These are phyloP conservation scores for Crenuchus spilurus DNA, from an alignment of 2,797 vertebrate species.

Conservation along the genomic window DNA sequence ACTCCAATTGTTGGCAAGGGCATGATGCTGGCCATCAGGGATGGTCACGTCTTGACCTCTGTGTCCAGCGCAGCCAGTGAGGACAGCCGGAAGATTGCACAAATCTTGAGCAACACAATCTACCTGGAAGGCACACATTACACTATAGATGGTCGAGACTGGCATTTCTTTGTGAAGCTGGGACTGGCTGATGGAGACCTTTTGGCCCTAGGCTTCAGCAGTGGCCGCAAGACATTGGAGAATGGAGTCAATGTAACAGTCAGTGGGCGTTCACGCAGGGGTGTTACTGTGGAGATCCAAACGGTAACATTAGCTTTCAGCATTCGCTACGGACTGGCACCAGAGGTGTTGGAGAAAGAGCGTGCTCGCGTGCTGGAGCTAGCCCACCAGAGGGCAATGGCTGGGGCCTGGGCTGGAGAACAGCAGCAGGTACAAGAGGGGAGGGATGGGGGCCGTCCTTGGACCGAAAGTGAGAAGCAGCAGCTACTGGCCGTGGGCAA, in stretches of 20 bases:
- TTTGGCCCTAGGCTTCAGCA: constrained; percentile 81
- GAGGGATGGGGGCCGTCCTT: constrained; percentile 82
- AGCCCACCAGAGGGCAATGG: constrained; percentile 86
- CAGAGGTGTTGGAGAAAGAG: constrained; percentile 85
- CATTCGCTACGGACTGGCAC: constrained; percentile 83
- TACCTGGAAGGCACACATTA: constrained; percentile 88
- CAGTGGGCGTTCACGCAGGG: constrained; percentile 86
- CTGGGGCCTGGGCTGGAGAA: constrained; percentile 84
- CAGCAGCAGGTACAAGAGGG: constrained; percentile 84
- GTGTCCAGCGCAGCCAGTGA: constrained; percentile 83
- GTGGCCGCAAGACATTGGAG: constrained; percentile 83
- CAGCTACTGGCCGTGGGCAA: constrained; percentile 85
- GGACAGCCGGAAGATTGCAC: constrained; percentile 85
- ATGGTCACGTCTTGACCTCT: constrained; percentile 82
- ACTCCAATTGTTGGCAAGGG: constrained; percentile 86
- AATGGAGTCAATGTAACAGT: constrained; percentile 83
- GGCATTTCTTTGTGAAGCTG: constrained; percentile 88
- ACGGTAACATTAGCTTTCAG: constrained; percentile 79
- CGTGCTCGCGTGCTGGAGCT: constrained; percentile 84
- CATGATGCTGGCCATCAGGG: constrained; percentile 86
- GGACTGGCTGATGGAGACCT: constrained; percentile 84
- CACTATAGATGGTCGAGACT: constrained; percentile 85
- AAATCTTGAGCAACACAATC: constrained; percentile 83
- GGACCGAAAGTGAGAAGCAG: constrained; percentile 88
- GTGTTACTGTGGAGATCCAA: constrained; percentile 86